These are phyloP conservation scores for Menura novaehollandiae DNA, from an alignment of 2,113 vertebrate species.

Conservation along the genomic window DNA sequence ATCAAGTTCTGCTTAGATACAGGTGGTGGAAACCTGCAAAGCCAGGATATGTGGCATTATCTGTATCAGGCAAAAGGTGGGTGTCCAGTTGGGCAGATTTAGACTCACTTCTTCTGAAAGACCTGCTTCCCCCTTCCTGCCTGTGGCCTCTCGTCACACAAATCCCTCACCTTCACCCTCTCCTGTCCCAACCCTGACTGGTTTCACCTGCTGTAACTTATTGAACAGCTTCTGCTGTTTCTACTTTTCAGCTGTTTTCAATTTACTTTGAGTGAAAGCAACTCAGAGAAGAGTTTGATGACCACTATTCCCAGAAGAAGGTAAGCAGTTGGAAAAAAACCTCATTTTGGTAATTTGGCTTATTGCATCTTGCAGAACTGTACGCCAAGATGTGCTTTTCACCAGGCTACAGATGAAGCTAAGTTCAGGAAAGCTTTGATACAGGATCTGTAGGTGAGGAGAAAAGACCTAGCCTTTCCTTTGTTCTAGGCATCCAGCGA, in stretches of 20 bases:
- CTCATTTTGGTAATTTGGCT: background rate
- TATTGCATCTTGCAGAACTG: background rate
- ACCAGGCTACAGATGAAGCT: background rate
- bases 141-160: background rate
- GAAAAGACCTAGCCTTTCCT: background rate
- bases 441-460: background rate
- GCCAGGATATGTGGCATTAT: background rate
- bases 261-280: background rate
- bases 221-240: background rate
- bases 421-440: background rate
- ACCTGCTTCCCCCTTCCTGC: background rate
- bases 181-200: background rate
- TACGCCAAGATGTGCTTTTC: background rate
- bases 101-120: background rate
- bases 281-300: background rate
- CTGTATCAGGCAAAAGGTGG: background rate
- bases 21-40: background rate
- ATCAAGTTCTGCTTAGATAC: background rate
- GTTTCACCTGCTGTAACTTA: background rate
- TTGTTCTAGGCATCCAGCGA: background rate
- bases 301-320: background rate
- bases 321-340: background rate
- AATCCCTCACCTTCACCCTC: background rate
- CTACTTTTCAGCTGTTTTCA: background rate
- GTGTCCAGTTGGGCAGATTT: background rate